Evolutionary conservation across 2,888 invertebrate genomes (phyloP).

Genomic region (Eubasilissa splendida): DNA sequence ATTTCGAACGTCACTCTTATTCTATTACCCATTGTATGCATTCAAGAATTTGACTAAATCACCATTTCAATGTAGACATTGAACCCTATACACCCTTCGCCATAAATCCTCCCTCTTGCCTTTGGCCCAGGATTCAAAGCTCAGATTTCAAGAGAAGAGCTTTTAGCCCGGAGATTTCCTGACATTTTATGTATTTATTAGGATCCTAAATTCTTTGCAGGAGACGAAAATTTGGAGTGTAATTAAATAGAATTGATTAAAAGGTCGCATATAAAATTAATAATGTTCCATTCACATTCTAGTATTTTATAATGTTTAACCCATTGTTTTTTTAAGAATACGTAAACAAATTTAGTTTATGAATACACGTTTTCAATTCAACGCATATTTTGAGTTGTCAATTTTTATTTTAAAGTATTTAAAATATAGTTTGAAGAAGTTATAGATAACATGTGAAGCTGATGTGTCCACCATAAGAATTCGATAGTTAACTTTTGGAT

Average conservation of each 20-base stretch:
- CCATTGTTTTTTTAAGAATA: no score
- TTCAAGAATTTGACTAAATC: slow-evolving; percentile 54
- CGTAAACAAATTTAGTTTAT: no score
- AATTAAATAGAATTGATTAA: slow-evolving; percentile 29
- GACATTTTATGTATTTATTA: slow-evolving; percentile 41
- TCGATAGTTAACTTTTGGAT: no score
- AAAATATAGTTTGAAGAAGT: no score
- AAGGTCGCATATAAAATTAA: not conserved
- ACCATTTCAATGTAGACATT: slow-evolving; percentile 56
- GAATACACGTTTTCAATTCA: no score
- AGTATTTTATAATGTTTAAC: no score
- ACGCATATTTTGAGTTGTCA: no score
- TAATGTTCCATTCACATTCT: not conserved
- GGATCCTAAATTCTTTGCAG: slow-evolving; percentile 15
- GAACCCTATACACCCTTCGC: slow-evolving; percentile 34
- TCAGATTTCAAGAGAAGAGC: slow-evolving; percentile 11
- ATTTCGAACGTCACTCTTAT: slow-evolving; percentile 22
- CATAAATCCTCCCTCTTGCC: slow-evolving; percentile 46
- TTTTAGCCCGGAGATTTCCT: slow-evolving; percentile 33
- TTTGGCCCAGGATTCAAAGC: slow-evolving; percentile 43
- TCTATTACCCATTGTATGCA: slow-evolving; percentile 48
- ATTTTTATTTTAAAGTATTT: no score
- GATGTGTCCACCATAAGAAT: no score
- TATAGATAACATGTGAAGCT: no score
- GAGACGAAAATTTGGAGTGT: slow-evolving; percentile 10